Percentiles rank a stretch among this genome's conserved stretches.
Evolutionary conservation across 2,888 invertebrate species (phyloP).

Genomic region (Aelia acuminata): DNA sequence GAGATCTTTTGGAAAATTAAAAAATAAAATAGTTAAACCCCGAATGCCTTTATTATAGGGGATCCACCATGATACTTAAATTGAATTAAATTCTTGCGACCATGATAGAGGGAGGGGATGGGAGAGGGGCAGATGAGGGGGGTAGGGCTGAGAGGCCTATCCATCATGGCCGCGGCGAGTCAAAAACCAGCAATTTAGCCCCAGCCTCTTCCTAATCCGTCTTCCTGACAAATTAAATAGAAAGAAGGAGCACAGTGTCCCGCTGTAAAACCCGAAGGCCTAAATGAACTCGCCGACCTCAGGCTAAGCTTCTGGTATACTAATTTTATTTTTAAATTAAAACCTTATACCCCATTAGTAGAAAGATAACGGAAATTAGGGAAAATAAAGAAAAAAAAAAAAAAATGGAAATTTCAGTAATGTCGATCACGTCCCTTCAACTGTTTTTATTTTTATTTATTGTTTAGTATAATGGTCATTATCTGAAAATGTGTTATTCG

Average conservation of each 20-base stretch:
- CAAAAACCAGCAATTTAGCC: slow-evolving; percentile 41
- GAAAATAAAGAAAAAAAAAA: not conserved
- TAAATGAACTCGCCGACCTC: not conserved
- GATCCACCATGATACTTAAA: slow-evolving; percentile 5
- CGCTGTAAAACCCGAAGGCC: not conserved
- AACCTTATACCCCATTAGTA: not conserved
- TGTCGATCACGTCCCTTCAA: no score
- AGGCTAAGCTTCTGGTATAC: not conserved
- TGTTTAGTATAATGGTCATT: no score
- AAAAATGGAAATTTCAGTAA: no score
- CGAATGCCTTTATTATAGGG: not conserved
- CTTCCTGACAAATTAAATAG: slow-evolving; percentile 46
- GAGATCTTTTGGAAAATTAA: no score
- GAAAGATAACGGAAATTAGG: not conserved
- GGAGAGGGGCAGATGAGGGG: not conserved
- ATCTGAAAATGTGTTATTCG: no score
- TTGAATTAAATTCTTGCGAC: slow-evolving; percentile 49
- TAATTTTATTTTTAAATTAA: slow-evolving; percentile 29
- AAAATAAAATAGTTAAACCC: not conserved
- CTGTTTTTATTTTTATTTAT: no score
- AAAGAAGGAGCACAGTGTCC: not conserved
- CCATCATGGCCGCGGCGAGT: slow-evolving; percentile 9
- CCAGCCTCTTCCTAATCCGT: slow-evolving; percentile 38
- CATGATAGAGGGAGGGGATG: not conserved
- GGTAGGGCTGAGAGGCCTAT: not conserved